Conservation (phyloP, 37 sponge, comb jelly and placozoan species). For the Axinella damicornis region DNA sequence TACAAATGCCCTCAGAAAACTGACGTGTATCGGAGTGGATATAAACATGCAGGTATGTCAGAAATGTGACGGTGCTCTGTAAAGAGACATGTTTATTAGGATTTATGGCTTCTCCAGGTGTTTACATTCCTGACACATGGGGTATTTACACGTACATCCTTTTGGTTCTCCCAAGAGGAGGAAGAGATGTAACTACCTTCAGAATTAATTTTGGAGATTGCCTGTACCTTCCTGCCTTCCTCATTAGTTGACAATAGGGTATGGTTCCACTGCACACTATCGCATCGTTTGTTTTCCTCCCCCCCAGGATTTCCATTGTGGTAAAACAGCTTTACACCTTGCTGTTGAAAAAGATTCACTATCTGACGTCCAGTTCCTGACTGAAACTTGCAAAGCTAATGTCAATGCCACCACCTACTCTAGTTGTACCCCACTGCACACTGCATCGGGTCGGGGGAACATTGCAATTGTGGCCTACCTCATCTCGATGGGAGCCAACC, state of each 20-base stretch:
- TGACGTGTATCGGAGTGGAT: constrained; percentile 69
- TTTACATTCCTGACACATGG: too few relatives aligned
- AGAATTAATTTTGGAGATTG: too few relatives aligned
- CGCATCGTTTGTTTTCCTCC: neutral
- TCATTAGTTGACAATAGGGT: too few relatives aligned
- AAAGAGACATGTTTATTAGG: too few relatives aligned
- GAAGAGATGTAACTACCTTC: too few relatives aligned
- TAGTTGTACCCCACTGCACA: constrained; percentile 87
- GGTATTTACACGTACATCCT: too few relatives aligned
- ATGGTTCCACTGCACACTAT: neutral
- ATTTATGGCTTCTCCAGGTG: too few relatives aligned
- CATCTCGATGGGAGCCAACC: constrained; percentile 81
- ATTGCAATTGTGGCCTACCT: constrained; percentile 70
- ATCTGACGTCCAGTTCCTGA: constrained; percentile 46
- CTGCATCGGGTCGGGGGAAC: constrained; percentile 78
- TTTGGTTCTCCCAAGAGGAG: too few relatives aligned
- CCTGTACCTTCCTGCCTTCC: too few relatives aligned
- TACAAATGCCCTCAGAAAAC: constrained; percentile 53
- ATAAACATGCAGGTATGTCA: constrained; percentile 74
- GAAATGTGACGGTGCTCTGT: too few relatives aligned
- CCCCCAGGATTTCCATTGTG: constrained; percentile 74
- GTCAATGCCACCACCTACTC: constrained; percentile 66
- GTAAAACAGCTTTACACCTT: constrained; percentile 78
- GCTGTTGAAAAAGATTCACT: constrained; percentile 68
- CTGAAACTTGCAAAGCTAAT: constrained; percentile 70